These are phyloP conservation scores for Amazonetta brasiliensis DNA, from an alignment of 2,797 vertebrate genomes.

Conservation along the genomic window DNA sequence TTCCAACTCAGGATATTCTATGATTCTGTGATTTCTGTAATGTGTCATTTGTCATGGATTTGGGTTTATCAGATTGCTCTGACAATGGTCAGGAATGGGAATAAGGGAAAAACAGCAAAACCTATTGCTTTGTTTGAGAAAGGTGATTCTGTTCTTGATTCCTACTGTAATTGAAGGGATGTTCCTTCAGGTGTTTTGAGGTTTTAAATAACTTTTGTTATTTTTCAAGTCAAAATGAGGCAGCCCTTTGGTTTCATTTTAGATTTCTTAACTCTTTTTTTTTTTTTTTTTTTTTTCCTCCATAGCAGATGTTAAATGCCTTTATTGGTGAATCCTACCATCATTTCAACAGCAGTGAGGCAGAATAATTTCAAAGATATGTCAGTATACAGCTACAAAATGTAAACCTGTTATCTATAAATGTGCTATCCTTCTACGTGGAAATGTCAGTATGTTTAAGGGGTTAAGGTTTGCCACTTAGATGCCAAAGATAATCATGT, in stretches of 20 bases:
- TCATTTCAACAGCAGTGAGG: background rate
- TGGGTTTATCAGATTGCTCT: background rate
- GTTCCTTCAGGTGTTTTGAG: background rate
- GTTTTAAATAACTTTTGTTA: background rate
- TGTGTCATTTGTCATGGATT: background rate
- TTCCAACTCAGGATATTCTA: too few species aligned
- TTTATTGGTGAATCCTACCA: background rate
- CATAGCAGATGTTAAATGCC: background rate
- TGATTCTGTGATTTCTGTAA: background rate
- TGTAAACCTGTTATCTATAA: background rate
- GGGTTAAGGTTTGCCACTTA: background rate
- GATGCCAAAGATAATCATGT: background rate
- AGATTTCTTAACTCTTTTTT: background rate
- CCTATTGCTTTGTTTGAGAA: background rate
- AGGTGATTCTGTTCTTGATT: background rate
- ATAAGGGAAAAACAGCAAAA: background rate
- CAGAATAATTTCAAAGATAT: slow-evolving; percentile 1
- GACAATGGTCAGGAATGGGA: background rate
- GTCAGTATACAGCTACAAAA: background rate
- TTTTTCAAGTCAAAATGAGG: background rate
- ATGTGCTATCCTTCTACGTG: background rate
- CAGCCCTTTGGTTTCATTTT: background rate
- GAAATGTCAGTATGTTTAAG: background rate
- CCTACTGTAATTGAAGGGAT: background rate
- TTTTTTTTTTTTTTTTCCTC: background rate